phyloP scores from a whole-genome alignment of 2,888 invertebrate genomes.

The Lapara coniferarum region DNA sequence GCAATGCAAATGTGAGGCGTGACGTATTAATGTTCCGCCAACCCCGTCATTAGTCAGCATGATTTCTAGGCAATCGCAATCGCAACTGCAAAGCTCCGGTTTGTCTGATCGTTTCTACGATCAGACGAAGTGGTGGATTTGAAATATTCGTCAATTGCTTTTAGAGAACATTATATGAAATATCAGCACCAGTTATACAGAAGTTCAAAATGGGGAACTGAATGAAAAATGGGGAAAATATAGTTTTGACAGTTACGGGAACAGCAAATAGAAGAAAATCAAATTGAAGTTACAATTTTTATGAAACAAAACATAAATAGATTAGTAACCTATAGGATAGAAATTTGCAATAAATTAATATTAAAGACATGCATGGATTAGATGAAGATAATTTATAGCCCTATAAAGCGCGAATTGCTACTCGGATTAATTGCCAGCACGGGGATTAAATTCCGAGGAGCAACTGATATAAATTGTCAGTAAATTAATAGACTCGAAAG shows the following conservation, averaged over 20 bases:
- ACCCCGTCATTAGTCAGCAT: conserved; percentile 42
- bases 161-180: no score
- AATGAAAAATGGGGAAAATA: no score
- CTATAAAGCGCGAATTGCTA: conserved; percentile 10
- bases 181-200: no score
- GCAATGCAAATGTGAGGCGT: conserved; percentile 61
- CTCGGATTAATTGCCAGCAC: conserved; percentile 14
- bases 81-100: not conserved
- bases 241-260: not conserved
- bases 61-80: conserved; percentile 38
- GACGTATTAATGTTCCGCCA: conserved; percentile 58
- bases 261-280: not conserved
- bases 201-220: no score
- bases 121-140: not conserved
- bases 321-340: not conserved
- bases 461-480: conserved; percentile 21
- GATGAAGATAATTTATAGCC: conserved; percentile 14
- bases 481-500: conserved; percentile 24
- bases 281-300: not conserved
- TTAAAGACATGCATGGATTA: not conserved
- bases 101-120: not conserved
- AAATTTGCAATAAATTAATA: not conserved
- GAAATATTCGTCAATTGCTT: not conserved
- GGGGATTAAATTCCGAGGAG: conserved; percentile 1
- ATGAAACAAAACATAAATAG: not conserved